Percentiles rank a stretch among this genome's conserved stretches.
Evolutionary conservation across 1,140 invertebrate genomes (phyloP).

Genomic region (Paramacrobiotus metropolitanus): DNA sequence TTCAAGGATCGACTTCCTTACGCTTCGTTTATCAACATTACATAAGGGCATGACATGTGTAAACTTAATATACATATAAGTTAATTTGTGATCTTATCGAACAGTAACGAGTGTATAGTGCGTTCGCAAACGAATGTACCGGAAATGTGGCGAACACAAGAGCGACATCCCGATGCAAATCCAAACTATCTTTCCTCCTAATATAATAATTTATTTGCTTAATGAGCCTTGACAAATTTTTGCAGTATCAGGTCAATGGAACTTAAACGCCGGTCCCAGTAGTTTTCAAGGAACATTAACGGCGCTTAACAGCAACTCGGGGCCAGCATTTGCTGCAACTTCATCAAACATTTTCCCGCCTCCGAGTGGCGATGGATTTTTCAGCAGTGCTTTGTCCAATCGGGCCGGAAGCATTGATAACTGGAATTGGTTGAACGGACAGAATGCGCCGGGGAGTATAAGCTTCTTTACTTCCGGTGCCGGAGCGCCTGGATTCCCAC

Average conservation of each 20-base stretch:
- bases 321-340: too few relatives aligned
- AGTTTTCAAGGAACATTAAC: neutral
- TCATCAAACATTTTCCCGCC: too few relatives aligned
- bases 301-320: neutral
- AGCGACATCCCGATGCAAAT: neutral
- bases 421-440: too few relatives aligned
- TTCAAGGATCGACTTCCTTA: too few relatives aligned
- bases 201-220: neutral
- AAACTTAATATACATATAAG: too few relatives aligned
- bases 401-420: too few relatives aligned
- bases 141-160: neutral
- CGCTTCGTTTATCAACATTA: too few relatives aligned
- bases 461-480: neutral
- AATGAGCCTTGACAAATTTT: neutral
- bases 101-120: neutral
- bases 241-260: conserved; percentile 5
- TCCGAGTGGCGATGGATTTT: too few relatives aligned
- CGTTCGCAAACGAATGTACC: neutral
- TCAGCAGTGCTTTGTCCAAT: too few relatives aligned
- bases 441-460: neutral
- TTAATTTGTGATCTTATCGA: neutral
- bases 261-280: neutral
- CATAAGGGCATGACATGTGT: too few relatives aligned
- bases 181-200: neutral
- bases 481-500: neutral